Conservation (phyloP, 2,113 vertebrate species). For the Pithys albifrons region DNA sequence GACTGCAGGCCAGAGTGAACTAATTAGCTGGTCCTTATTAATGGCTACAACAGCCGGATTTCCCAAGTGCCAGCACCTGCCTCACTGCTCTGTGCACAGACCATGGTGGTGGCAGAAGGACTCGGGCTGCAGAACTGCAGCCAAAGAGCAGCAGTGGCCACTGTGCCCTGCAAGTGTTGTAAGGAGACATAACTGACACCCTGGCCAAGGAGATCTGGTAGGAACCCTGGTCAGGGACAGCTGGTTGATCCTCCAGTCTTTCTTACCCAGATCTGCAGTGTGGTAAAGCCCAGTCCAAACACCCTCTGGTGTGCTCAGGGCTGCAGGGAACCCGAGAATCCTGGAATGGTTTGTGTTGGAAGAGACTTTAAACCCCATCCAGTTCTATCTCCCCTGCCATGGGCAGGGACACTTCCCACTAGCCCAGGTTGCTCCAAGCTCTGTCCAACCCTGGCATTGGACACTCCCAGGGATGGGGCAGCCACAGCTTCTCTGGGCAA, state of each 20-base stretch:
- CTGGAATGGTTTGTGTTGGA: neutral
- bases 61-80: neutral
- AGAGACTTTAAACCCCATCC: neutral
- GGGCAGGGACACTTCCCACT: neutral
- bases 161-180: accelerated
- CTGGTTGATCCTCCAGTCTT: neutral
- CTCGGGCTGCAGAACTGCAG: neutral
- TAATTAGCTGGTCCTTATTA: neutral
- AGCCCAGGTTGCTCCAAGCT: neutral
- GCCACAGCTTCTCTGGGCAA: neutral
- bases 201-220: neutral
- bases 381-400: neutral
- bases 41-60: neutral
- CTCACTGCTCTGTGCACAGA: neutral
- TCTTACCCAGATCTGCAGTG: neutral
- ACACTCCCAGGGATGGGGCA: neutral
- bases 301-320: neutral
- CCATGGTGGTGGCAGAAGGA: neutral
- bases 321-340: neutral
- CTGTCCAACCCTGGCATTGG: neutral
- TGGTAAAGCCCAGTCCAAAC: neutral
- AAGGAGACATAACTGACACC: neutral
- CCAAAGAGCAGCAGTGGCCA: neutral
- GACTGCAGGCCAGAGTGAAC: neutral
- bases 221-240: neutral